A percentile compares a stretch with the other conserved stretches of the same genome.
phyloP scores from a whole-genome alignment of 2,888 invertebrate species.

The Falcaria lacertinaria region DNA sequence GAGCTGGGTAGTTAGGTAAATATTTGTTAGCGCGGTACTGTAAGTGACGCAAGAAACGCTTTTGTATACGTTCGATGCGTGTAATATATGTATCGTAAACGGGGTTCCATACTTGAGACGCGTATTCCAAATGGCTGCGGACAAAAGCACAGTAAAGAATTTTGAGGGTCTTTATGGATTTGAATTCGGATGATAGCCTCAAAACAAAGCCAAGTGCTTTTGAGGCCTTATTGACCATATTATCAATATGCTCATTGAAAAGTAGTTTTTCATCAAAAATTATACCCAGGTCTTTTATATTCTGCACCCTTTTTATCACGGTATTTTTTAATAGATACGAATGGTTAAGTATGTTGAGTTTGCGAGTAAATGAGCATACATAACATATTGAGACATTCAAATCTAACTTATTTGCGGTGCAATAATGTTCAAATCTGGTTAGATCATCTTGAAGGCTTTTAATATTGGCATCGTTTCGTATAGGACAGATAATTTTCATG shows the following conservation, averaged over 20 bases:
- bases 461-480: background rate
- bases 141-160: background rate
- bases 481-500: background rate
- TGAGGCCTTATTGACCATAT: slow-evolving; percentile 2
- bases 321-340: background rate
- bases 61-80: too few species aligned
- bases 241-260: background rate
- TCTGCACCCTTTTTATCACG: background rate
- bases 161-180: background rate
- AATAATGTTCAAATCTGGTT: slow-evolving; percentile 1
- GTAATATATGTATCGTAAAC: too few species aligned
- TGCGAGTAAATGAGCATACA: background rate
- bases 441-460: slow-evolving; percentile 3
- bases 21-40: too few species aligned
- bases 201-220: slow-evolving; percentile 6
- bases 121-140: background rate
- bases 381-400: slow-evolving; percentile 7
- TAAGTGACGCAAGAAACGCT: too few species aligned
- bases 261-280: slow-evolving; percentile 1
- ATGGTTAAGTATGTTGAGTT: background rate
- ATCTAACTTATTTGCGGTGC: slow-evolving; percentile 3
- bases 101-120: too few species aligned
- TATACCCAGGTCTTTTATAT: slow-evolving; percentile 3
- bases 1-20: too few species aligned
- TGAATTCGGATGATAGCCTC: slow-evolving; percentile 1